Evolutionary conservation across 2,113 vertebrate genomes (phyloP).

Genomic region (Picathartes gymnocephalus): DNA sequence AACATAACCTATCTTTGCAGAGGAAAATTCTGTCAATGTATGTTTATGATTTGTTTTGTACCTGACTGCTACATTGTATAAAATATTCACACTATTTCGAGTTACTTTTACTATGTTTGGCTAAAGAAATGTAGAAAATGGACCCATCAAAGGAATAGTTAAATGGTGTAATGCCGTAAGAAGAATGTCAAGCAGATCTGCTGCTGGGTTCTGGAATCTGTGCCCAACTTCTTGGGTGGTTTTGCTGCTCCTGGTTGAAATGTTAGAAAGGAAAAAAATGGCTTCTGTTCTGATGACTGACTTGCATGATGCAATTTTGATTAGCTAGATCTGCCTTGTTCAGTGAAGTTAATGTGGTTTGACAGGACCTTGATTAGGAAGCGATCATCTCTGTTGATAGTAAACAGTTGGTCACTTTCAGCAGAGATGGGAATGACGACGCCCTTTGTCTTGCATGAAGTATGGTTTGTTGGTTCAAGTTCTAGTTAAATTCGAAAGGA

Average conservation of each 20-base stretch:
- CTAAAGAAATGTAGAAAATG: background rate
- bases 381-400: conserved; percentile 64
- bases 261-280: background rate
- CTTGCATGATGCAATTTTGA: background rate
- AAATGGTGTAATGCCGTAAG: background rate
- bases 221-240: background rate
- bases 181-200: background rate
- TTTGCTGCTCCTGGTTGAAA: background rate
- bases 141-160: background rate
- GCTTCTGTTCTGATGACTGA: background rate
- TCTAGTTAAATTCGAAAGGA: conserved; percentile 1
- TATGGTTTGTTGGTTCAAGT: conserved; percentile 21
- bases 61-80: background rate
- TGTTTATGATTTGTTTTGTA: background rate
- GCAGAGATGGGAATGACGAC: background rate
- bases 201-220: background rate
- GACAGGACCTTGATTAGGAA: conserved; percentile 53
- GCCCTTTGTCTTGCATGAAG: background rate
- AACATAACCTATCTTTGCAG: background rate
- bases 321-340: conserved; percentile 18
- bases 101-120: background rate
- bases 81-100: background rate
- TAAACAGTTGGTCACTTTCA: conserved; percentile 68
- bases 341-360: conserved; percentile 28
- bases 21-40: background rate